phyloP scores from a whole-genome alignment of 1,140 invertebrate genomes.

The Neotoxoptera formosana region DNA sequence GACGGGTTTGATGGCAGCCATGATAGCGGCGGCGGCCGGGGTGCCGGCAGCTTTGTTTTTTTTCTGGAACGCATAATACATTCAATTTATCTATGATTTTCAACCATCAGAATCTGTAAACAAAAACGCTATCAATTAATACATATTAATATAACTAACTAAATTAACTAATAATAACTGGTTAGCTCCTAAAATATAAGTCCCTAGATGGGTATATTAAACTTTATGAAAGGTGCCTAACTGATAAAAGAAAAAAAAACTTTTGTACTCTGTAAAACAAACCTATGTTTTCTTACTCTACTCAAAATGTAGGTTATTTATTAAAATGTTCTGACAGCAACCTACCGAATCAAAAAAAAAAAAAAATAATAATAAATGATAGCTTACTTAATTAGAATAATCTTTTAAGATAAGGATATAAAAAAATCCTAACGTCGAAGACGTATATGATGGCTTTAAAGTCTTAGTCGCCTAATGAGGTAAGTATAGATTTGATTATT shows the following conservation, averaged over 20 bases:
- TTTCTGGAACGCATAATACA: background rate
- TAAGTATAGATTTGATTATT: background rate
- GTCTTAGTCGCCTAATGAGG: background rate
- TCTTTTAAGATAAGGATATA: too few relatives aligned
- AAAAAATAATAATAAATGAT: too few relatives aligned
- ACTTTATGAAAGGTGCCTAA: background rate
- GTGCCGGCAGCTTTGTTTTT: too few relatives aligned
- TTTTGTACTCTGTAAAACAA: background rate
- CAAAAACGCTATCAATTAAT: background rate
- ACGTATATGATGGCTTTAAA: too few relatives aligned
- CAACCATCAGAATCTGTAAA: background rate
- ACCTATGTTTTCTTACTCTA: background rate
- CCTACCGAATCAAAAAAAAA: background rate
- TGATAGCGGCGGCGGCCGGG: too few relatives aligned
- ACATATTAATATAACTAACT: background rate
- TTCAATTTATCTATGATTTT: constrained; percentile 3
- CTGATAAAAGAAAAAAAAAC: background rate
- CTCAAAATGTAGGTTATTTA: background rate
- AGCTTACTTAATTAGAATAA: too few relatives aligned
- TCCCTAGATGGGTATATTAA: background rate
- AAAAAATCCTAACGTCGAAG: too few relatives aligned
- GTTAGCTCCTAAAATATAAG: background rate
- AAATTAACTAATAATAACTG: background rate
- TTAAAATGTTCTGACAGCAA: background rate
- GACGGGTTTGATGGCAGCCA: too few relatives aligned